These are phyloP conservation scores for Antheraea assamensis DNA, from an alignment of 2,888 invertebrate species.

Conservation along the genomic window DNA sequence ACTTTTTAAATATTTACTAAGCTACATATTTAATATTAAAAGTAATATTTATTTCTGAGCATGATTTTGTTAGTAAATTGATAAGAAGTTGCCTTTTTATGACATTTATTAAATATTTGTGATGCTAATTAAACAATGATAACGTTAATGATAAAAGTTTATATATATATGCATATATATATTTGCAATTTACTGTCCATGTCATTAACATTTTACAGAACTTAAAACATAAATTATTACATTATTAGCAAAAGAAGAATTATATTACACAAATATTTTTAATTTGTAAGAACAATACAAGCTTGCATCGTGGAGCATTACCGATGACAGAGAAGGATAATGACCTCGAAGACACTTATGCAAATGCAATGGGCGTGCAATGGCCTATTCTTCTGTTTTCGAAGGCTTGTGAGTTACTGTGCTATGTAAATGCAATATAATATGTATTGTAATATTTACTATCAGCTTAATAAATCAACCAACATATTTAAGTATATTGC, in stretches of 20 bases:
- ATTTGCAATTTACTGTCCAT: background rate
- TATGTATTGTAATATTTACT: background rate
- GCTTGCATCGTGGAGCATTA: conserved; percentile 33
- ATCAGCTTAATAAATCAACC: background rate
- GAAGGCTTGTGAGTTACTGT: conserved; percentile 25
- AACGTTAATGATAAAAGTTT: background rate
- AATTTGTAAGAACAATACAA: conserved; percentile 28
- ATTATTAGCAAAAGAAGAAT: background rate
- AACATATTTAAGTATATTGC: background rate
- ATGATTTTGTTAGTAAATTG: background rate
- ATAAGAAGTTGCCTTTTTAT: background rate
- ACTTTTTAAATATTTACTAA: background rate
- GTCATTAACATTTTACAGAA: background rate
- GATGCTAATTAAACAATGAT: background rate
- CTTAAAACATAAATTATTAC: background rate
- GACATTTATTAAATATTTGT: background rate
- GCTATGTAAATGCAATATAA: background rate
- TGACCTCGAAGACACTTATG: conserved; percentile 67
- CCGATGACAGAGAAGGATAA: conserved; percentile 55
- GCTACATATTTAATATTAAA: background rate
- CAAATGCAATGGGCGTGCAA: conserved; percentile 63
- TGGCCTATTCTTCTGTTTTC: conserved; percentile 66
- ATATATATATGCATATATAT: background rate
- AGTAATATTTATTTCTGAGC: background rate
- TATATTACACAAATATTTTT: conserved; percentile 30